These are phyloP conservation scores for Hanleya hanleyi DNA, from an alignment of 2,888 invertebrate genomes.

Conservation along the genomic window DNA sequence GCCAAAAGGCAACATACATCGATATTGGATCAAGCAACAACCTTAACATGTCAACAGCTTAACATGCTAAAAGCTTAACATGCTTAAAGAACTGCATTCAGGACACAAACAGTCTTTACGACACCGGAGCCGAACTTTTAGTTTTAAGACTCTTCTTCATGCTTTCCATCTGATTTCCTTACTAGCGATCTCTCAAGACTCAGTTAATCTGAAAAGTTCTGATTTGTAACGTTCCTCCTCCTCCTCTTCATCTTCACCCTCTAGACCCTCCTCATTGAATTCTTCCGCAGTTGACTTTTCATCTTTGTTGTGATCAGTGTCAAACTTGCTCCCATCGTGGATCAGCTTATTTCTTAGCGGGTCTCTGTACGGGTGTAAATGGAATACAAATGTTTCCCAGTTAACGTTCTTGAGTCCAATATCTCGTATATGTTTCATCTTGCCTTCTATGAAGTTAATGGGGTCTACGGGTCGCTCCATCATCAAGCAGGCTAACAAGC, in stretches of 20 bases:
- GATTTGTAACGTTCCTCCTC: neutral
- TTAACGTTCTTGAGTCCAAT: constrained; percentile 67
- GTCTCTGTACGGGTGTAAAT: constrained; percentile 67
- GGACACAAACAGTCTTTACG: too few species aligned
- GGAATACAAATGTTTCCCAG: constrained; percentile 70
- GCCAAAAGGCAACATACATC: too few species aligned
- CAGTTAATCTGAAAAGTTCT: neutral
- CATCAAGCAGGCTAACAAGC: constrained; percentile 68
- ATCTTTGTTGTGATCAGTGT: constrained; percentile 47
- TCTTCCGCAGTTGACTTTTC: neutral
- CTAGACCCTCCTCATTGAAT: too few species aligned
- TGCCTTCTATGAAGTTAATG: constrained; percentile 62
- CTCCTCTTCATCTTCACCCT: too few species aligned
- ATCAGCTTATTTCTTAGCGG: constrained; percentile 51
- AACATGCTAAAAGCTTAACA: too few species aligned
- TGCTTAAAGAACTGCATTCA: too few species aligned
- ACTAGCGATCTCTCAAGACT: too few species aligned
- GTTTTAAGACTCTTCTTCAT: too few species aligned
- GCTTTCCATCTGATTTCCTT: too few species aligned
- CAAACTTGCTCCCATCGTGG: constrained; percentile 61
- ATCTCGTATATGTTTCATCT: constrained; percentile 62
- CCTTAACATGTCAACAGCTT: too few species aligned
- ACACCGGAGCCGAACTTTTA: too few species aligned
- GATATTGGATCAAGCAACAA: too few species aligned
- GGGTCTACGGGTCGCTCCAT: constrained; percentile 69